Evolutionary conservation across 2,113 vertebrate species (phyloP).

Genomic region (Strix uralensis): DNA sequence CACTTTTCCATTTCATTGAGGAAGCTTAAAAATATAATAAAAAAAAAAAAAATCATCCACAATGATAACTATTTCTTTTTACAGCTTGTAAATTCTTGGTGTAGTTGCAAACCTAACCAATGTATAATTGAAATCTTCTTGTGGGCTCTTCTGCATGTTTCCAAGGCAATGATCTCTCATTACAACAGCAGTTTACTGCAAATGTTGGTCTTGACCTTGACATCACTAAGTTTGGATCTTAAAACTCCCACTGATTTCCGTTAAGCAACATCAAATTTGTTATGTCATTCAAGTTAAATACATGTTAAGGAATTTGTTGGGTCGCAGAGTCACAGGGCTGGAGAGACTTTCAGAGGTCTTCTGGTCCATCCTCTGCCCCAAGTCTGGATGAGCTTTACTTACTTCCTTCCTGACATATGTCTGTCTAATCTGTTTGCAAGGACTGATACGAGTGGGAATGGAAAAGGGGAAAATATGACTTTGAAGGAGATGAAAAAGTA

Average conservation of each 20-base stretch:
- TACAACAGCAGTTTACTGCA: background rate
- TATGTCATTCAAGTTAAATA: background rate
- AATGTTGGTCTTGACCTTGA: background rate
- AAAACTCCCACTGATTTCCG: background rate
- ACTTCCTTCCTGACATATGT: background rate
- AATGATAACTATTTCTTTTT: background rate
- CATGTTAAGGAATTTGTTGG: background rate
- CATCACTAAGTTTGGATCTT: background rate
- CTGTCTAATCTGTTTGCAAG: background rate
- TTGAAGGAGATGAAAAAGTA: background rate
- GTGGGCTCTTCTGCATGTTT: background rate
- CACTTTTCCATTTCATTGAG: background rate
- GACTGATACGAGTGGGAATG: background rate
- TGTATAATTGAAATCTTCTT: background rate
- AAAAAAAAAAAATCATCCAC: too few species aligned
- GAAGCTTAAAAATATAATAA: background rate
- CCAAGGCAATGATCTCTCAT: background rate
- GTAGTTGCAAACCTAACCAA: background rate
- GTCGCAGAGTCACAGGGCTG: background rate
- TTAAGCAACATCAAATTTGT: background rate
- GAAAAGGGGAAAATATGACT: background rate
- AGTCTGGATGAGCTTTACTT: background rate
- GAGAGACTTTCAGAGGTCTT: background rate
- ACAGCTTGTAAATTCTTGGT: background rate
- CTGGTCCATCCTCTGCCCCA: background rate